Percentiles rank a stretch among this genome's conserved stretches.
These are phyloP conservation scores for Meandrusa payeni DNA, from an alignment of 2,888 invertebrate species.

Conservation along the genomic window DNA sequence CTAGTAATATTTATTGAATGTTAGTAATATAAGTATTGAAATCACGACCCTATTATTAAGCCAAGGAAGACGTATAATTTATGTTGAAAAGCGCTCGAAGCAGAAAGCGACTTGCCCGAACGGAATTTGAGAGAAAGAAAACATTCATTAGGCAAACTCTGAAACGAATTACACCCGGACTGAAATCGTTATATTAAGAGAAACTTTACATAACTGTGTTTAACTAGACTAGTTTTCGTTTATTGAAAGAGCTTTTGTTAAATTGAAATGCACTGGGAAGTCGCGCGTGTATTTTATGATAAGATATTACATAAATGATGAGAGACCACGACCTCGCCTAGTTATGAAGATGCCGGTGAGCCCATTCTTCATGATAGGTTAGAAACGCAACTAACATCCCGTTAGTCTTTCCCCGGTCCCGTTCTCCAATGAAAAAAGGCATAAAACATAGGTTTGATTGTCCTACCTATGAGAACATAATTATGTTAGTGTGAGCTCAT, in stretches of 20 bases:
- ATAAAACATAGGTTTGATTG: too few relatives aligned
- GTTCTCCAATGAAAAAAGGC: too few relatives aligned
- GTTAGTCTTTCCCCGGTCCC: too few relatives aligned
- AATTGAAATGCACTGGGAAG: background rate
- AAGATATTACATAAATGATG: too few relatives aligned
- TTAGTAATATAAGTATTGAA: too few relatives aligned
- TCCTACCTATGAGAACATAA: too few relatives aligned
- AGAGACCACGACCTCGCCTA: too few relatives aligned
- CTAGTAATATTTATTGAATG: too few relatives aligned
- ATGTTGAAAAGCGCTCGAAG: conserved; percentile 16
- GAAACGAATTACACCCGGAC: conserved; percentile 17
- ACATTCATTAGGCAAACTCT: conserved; percentile 26
- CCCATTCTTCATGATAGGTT: too few relatives aligned
- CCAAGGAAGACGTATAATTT: conserved; percentile 10
- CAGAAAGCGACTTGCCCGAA: conserved; percentile 17
- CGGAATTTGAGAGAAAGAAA: conserved; percentile 28
- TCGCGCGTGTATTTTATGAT: conserved; percentile 5
- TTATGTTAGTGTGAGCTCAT: too few relatives aligned
- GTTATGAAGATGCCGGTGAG: too few relatives aligned
- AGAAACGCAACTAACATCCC: too few relatives aligned
- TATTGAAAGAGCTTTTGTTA: conserved; percentile 19
- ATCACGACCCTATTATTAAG: conserved; percentile 2
- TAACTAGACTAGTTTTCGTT: conserved; percentile 21
- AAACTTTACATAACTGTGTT: conserved; percentile 23
- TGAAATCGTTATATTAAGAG: conserved; percentile 18